A percentile compares a stretch with the other conserved stretches of the same genome.
Conservation (phyloP, 2,888 invertebrate genomes). For the Sisyra nigra region DNA sequence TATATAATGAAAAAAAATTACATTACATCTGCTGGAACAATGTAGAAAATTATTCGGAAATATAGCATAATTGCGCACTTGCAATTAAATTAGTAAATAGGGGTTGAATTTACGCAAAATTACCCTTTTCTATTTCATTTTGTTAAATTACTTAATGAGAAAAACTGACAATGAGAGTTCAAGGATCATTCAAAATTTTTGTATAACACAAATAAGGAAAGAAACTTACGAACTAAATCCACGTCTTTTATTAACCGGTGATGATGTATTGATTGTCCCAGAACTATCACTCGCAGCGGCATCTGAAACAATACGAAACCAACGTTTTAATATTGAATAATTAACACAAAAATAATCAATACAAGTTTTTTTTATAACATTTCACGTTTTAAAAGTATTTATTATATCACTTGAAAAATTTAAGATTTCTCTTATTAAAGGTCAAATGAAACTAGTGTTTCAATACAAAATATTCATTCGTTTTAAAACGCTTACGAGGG, state of each 20-base stretch:
- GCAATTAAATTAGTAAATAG: too few species aligned
- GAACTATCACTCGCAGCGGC: constrained; percentile 43
- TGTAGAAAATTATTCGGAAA: too few species aligned
- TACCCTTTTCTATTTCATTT: background rate
- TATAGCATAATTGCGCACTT: too few species aligned
- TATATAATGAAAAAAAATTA: too few species aligned
- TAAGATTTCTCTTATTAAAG: too few species aligned
- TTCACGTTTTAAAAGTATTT: background rate
- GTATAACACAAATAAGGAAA: background rate
- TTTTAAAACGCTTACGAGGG: too few species aligned
- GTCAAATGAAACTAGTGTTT: too few species aligned
- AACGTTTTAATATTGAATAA: constrained; percentile 6
- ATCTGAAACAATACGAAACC: constrained; percentile 35
- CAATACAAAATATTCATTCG: too few species aligned
- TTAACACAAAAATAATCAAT: background rate
- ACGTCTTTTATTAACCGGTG: constrained; percentile 70
- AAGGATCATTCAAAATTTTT: background rate
- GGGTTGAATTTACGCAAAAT: too few species aligned
- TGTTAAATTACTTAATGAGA: background rate
- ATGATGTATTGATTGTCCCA: constrained; percentile 46
- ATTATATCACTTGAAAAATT: too few species aligned
- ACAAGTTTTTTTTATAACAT: background rate
- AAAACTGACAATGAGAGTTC: background rate
- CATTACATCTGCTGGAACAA: too few species aligned
- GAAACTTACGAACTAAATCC: constrained; percentile 69